Conservation (phyloP, 2,797 vertebrate genomes). For the Lacerta viridis region DNA sequence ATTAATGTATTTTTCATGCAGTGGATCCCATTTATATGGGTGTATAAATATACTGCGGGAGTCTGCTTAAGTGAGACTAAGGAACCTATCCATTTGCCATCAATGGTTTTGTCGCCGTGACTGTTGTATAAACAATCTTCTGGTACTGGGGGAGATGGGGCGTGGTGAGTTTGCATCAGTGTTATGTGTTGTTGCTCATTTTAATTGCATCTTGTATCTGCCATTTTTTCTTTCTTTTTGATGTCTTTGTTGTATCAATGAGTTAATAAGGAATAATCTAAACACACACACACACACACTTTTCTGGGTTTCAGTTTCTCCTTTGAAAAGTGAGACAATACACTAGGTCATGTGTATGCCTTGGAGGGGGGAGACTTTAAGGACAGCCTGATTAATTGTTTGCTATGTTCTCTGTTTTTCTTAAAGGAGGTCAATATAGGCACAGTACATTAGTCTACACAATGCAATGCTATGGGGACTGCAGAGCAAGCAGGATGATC, state of each 20-base stretch:
- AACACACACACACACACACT: too few relatives aligned
- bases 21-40: background rate
- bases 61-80: background rate
- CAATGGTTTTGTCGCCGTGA: background rate
- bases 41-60: background rate
- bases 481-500: conserved; percentile 5
- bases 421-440: conserved; percentile 26
- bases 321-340: conserved; percentile 14
- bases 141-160: background rate
- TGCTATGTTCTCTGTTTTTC: conserved; percentile 8
- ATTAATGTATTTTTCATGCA: background rate
- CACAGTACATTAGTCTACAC: conserved; percentile 20
- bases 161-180: background rate
- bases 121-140: background rate
- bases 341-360: background rate
- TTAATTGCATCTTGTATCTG: too few relatives aligned
- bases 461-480: conserved; percentile 18
- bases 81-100: background rate
- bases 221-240: too few relatives aligned
- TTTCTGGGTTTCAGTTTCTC: conserved; percentile 3
- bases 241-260: too few relatives aligned
- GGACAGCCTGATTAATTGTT: conserved; percentile 14
- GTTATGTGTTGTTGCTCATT: too few relatives aligned
- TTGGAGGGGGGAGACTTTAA: background rate
- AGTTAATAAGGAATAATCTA: too few relatives aligned